These are phyloP conservation scores for Acanthopleura granulata DNA, from an alignment of 2,888 invertebrate genomes.

Conservation along the genomic window DNA sequence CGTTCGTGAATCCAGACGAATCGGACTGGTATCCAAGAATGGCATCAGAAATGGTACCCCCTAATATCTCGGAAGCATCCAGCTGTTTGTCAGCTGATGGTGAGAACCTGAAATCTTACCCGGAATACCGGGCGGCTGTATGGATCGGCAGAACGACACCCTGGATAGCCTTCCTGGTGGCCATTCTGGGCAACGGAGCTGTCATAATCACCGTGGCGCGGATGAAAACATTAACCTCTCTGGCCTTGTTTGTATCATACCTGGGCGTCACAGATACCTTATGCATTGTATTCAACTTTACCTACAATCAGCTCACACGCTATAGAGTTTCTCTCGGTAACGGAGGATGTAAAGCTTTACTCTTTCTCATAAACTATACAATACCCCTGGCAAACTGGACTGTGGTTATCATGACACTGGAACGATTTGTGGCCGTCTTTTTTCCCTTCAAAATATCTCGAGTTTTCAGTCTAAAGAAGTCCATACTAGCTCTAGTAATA, in stretches of 20 bases:
- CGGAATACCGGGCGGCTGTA: background rate
- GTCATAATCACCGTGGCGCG: background rate
- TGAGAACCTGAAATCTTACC: background rate
- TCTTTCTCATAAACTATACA: background rate
- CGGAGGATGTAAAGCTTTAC: background rate
- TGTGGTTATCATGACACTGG: background rate
- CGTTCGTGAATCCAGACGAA: too few species aligned
- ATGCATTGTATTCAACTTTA: background rate
- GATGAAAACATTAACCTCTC: background rate
- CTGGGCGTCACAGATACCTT: background rate
- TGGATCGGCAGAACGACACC: background rate
- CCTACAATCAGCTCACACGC: background rate
- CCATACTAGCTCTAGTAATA: background rate
- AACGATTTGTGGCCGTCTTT: constrained; percentile 1
- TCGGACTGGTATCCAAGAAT: too few species aligned
- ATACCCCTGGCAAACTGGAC: background rate
- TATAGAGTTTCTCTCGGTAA: background rate
- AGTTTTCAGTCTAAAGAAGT: background rate
- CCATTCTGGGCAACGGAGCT: constrained; percentile 1
- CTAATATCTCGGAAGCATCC: too few species aligned
- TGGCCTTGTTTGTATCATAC: background rate
- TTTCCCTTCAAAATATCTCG: background rate
- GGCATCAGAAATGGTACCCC: too few species aligned
- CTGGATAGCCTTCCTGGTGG: background rate
- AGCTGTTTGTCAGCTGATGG: too few species aligned